These are phyloP conservation scores for Drosophila athabasca DNA, from an alignment of 1,140 invertebrate species.

Conservation along the genomic window DNA sequence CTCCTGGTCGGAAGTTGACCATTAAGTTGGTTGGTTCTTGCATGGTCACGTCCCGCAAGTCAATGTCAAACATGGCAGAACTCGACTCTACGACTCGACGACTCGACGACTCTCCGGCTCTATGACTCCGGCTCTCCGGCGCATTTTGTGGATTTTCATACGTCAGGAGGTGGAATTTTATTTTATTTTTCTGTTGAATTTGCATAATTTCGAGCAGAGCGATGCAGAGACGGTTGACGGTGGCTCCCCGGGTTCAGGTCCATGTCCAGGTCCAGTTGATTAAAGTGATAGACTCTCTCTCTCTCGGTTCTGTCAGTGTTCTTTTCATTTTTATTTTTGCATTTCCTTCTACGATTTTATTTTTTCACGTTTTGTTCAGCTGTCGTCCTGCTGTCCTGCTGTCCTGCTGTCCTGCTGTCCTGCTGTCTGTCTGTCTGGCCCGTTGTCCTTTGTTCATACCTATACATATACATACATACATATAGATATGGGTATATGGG, in stretches of 20 bases:
- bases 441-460: constrained; percentile 69
- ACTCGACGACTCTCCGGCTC: constrained; percentile 23
- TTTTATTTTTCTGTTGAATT: constrained; percentile 75
- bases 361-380: constrained; percentile 23
- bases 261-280: constrained; percentile 49
- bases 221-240: constrained; percentile 35
- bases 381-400: constrained; percentile 57
- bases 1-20: constrained; percentile 38
- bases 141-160: constrained; percentile 52
- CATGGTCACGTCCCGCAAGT: constrained; percentile 65
- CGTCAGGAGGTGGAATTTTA: constrained; percentile 57
- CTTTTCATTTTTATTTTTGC: constrained; percentile 17
- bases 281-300: constrained; percentile 73
- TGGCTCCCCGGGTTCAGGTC: constrained; percentile 23
- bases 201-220: constrained; percentile 61
- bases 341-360: constrained; percentile 11
- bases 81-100: constrained; percentile 22
- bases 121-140: constrained; percentile 3
- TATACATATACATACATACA: constrained; percentile 38
- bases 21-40: constrained; percentile 66
- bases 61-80: constrained; percentile 72
- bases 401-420: constrained; percentile 62
- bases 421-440: constrained; percentile 50
- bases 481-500: constrained; percentile 5
- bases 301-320: constrained; percentile 25